Evolutionary conservation across 2,113 vertebrate species (phyloP), one percentile per base, ranked within the genome.

Genomic region (Aphyosemion australe): DNA sequence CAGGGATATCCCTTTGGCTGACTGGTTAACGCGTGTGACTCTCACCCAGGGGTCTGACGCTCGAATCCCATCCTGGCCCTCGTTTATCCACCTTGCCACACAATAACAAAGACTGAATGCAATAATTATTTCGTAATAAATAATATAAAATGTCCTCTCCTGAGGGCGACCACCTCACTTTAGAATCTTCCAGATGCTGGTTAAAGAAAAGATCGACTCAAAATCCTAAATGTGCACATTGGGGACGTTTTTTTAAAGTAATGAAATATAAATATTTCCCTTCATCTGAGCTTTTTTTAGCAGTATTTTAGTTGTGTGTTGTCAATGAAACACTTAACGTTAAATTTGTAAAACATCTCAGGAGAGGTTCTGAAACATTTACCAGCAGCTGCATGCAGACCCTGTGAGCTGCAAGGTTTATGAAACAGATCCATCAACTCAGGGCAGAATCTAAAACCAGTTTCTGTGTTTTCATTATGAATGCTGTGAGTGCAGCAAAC

Each of bases 401-500:
- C 14, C 45, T 53, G 2, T 2, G 21, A 60, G 46, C 69, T 21
- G 6, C 61, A 15, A 46, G 9, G 52, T 15, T 74, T 58, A 80
- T 85, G 70, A 84, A 81, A 69, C 65, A 19, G 51, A 84, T 87
- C 73, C 56, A 70, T 87, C 85, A 71, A 77, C 75, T 76, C 53
- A 39, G 63, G 56, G 80, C 77, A 31, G 56, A 63, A 68, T 20
- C 4, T 13, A 32, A 69, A 68, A 77, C 52, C 54, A 61, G 31
- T 8, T 65, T 57, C 5, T 49, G 60, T 41, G 42, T 50, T 50
- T 72, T 65, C 19, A 12, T 15, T 57, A 32, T 65, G 37, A 72
- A 54, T 20, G 39, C 3, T 49, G 3, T 1, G 32, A n/a, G 52
- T 45, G 6, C 13, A 48, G 34, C 37, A 19, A 61, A 54, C 37